Percentiles rank a stretch among this genome's conserved stretches.
phyloP scores from a whole-genome alignment of 2,797 vertebrate genomes.

The Euthynnus affinis region DNA sequence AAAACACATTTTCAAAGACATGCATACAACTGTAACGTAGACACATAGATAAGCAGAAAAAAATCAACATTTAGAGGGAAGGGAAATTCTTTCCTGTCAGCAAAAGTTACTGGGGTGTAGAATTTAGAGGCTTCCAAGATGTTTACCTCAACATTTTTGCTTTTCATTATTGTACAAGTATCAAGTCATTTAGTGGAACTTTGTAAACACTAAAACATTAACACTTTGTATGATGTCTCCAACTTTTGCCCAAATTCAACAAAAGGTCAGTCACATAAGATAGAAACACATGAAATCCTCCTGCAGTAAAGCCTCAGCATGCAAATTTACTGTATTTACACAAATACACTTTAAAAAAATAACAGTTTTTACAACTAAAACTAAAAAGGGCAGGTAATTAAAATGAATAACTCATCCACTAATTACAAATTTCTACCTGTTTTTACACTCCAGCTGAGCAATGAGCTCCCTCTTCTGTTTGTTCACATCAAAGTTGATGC shows the following conservation, averaged over 20 bases:
- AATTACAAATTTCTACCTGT: slow-evolving; percentile 82
- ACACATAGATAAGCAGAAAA: background rate
- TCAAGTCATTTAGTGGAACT: background rate
- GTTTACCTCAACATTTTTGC: background rate
- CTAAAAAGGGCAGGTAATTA: background rate
- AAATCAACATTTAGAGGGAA: slow-evolving; percentile 10
- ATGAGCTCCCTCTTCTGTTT: slow-evolving; percentile 94
- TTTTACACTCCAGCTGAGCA: slow-evolving; percentile 93
- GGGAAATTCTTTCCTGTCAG: background rate
- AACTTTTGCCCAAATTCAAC: no score
- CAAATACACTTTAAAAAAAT: no score
- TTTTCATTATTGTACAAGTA: background rate
- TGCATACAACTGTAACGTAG: background rate
- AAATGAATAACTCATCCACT: background rate
- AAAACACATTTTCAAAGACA: background rate
- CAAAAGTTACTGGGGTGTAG: background rate
- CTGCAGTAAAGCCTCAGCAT: no score
- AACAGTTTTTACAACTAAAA: background rate
- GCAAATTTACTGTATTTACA: no score
- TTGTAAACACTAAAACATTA: background rate
- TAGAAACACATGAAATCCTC: no score
- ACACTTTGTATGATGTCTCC: background rate
- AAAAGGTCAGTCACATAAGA: no score
- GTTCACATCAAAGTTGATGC: slow-evolving; percentile 92
- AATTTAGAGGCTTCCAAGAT: background rate